Percentiles rank a stretch among this genome's conserved stretches.
Conservation (phyloP, 64 coral and sea anemone genomes). For the Anthopleura sola region DNA sequence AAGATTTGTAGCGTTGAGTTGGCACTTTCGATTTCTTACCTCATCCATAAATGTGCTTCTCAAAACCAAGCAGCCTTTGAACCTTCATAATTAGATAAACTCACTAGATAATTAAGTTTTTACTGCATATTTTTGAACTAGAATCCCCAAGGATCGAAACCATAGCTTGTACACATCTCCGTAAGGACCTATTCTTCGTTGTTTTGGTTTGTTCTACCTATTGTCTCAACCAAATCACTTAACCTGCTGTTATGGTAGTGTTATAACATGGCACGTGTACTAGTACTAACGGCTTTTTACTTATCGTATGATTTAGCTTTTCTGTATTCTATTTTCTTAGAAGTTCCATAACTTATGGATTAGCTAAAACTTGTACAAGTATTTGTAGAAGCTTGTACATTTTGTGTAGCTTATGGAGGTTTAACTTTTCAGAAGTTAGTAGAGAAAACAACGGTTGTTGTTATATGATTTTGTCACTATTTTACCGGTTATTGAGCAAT, state of each 20-base stretch:
- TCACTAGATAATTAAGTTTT: neutral
- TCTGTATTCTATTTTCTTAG: neutral
- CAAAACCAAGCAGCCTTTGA: neutral
- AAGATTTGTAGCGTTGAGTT: neutral
- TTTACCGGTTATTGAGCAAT: too few relatives aligned
- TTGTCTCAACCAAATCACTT: neutral
- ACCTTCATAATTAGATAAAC: neutral
- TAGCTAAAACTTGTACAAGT: neutral
- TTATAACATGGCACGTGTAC: neutral
- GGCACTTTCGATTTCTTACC: neutral
- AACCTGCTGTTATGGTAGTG: neutral
- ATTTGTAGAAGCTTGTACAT: neutral
- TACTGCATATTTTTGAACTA: neutral
- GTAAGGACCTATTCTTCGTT: neutral
- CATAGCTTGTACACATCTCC: neutral
- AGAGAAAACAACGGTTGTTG: neutral
- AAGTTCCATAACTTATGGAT: neutral
- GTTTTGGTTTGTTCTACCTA: neutral
- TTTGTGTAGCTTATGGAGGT: too few relatives aligned
- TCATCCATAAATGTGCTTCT: neutral
- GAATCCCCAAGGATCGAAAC: neutral
- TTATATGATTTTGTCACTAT: too few relatives aligned
- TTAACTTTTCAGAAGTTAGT: too few relatives aligned
- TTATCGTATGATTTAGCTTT: neutral
- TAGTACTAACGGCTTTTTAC: neutral